Evolutionary conservation across 2,888 invertebrate genomes (phyloP).

Genomic region (Drosophila paramelanica): DNA sequence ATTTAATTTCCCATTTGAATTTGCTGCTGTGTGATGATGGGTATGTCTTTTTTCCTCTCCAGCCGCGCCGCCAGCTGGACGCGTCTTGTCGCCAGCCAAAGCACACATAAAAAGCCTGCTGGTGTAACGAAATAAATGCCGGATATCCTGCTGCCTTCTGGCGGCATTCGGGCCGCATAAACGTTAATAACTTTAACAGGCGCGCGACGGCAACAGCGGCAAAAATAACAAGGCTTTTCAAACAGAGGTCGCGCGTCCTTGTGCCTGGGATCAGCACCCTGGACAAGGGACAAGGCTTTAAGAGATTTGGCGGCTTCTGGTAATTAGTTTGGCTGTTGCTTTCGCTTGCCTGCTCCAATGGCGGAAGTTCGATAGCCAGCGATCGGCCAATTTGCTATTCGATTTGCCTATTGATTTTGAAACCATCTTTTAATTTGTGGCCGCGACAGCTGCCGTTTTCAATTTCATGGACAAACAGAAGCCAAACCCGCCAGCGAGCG

Average conservation of each 20-base stretch:
- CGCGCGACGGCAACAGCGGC: conserved; percentile 23
- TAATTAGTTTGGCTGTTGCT: conserved; percentile 32
- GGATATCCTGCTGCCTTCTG: conserved; percentile 60
- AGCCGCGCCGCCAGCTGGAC: conserved; percentile 15
- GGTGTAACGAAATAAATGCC: conserved; percentile 64
- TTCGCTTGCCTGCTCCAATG: conserved; percentile 1
- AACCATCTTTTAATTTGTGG: conserved; percentile 64
- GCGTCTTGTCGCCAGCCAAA: conserved; percentile 55
- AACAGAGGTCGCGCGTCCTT: conserved; percentile 35
- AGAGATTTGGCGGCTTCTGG: conserved; percentile 62
- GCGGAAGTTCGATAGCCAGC: conserved; percentile 21
- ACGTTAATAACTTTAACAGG: conserved; percentile 51
- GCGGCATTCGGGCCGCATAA: conserved; percentile 23
- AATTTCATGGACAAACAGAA: conserved; percentile 55
- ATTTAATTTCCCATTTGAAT: conserved; percentile 79
- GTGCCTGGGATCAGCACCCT: conserved; percentile 17
- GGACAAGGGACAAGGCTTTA: conserved; percentile 42
- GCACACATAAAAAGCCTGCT: conserved; percentile 29
- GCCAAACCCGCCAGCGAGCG: conserved; percentile 16
- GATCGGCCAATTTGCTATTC: conserved; percentile 34
- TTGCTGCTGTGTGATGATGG: conserved; percentile 58
- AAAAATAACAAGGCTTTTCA: conserved; percentile 18
- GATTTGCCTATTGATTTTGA: conserved; percentile 51
- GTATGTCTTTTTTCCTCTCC: background rate
- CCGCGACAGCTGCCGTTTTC: conserved; percentile 53